Conservation (phyloP, 2,888 invertebrate genomes). For the Sylvicola cinctus region DNA sequence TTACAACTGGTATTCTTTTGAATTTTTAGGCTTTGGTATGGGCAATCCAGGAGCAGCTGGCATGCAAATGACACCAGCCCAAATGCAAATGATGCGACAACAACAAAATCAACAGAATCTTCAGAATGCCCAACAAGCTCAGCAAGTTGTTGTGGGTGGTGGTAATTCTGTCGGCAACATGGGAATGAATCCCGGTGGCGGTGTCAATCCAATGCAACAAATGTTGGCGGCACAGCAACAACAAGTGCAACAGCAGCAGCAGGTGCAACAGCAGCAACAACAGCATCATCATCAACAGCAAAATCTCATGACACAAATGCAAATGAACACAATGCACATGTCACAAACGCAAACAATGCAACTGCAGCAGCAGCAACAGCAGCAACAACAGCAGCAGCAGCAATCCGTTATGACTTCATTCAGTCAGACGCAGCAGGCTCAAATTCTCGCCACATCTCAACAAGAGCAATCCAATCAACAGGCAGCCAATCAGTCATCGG, state of each 20-base stretch:
- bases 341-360: conserved; percentile 44
- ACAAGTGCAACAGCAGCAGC: conserved; percentile 15
- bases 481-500: conserved; percentile 11
- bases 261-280: conserved; percentile 12
- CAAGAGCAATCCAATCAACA: conserved; percentile 1
- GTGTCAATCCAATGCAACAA: conserved; percentile 13
- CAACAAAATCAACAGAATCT: conserved; percentile 7
- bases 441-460: conserved; percentile 9
- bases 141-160: not conserved
- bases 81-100: conserved; percentile 27
- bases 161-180: not conserved
- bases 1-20: not conserved
- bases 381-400: too few species aligned
- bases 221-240: conserved; percentile 26
- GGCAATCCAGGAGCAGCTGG: conserved; percentile 8
- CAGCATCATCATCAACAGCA: conserved; percentile 14
- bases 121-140: not conserved
- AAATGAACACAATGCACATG: conserved; percentile 48
- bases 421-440: conserved; percentile 9
- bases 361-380: conserved; percentile 27
- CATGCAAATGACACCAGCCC: conserved; percentile 23
- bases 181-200: not conserved
- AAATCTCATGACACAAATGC: conserved; percentile 22
- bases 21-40: conserved; percentile 5
- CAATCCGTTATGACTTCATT: conserved; percentile 15